phyloP scores from a whole-genome alignment of 2,113 vertebrate species.

The Ammospiza caudacuta region DNA sequence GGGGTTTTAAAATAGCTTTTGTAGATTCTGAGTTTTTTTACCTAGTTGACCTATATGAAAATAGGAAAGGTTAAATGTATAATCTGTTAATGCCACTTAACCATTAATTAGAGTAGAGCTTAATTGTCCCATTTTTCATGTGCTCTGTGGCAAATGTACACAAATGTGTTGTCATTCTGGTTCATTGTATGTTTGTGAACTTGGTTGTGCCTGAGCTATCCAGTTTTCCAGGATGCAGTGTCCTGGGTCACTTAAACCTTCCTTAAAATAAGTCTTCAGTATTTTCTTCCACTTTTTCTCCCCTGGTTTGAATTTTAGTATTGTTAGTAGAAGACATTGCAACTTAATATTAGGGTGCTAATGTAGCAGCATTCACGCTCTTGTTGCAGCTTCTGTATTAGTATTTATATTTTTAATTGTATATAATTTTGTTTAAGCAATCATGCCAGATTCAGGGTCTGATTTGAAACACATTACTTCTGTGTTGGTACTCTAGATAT shows the following conservation, averaged over 20 bases:
- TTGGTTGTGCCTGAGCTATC: background rate
- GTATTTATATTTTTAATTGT: slow-evolving; percentile 24
- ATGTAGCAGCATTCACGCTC: rapidly evolving
- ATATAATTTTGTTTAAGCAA: slow-evolving; percentile 1
- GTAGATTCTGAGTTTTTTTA: background rate
- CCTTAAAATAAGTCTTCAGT: background rate
- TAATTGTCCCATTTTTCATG: background rate
- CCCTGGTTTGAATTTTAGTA: background rate
- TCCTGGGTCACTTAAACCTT: background rate
- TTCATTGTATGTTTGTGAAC: background rate
- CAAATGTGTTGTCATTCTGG: background rate
- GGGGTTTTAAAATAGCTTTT: background rate
- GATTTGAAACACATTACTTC: background rate
- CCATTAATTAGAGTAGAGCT: slow-evolving; percentile 14
- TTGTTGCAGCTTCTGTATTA: background rate
- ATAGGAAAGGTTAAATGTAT: background rate
- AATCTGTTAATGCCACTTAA: slow-evolving; percentile 1
- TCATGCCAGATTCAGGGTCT: background rate
- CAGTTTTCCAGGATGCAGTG: background rate
- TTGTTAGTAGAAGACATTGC: background rate
- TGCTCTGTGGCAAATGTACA: background rate
- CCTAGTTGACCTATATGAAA: background rate
- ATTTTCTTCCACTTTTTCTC: background rate
- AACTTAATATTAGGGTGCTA: background rate
- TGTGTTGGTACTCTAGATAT: background rate